Conservation (phyloP, 2,888 invertebrate genomes). For the Euphydryas editha region DNA sequence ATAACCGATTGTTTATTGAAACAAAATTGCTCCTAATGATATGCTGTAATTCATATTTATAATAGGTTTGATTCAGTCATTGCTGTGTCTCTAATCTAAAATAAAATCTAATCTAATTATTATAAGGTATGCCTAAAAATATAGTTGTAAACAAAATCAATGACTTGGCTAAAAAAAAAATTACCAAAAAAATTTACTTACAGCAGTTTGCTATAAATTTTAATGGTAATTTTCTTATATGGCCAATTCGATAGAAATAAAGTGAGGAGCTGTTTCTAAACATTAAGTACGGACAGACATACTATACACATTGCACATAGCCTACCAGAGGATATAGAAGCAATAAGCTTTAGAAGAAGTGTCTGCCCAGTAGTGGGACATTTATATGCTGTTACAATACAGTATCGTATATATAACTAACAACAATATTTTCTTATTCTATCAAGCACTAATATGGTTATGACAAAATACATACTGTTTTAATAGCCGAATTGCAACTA, state of each 20-base stretch:
- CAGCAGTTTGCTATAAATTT: not conserved
- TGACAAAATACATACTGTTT: no score
- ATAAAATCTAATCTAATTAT: constrained; percentile 65
- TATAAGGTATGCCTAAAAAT: constrained; percentile 62
- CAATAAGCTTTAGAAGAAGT: no score
- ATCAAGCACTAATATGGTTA: no score
- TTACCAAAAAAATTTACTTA: constrained; percentile 29
- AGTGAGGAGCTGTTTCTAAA: not conserved
- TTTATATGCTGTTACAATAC: no score
- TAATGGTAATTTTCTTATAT: not conserved
- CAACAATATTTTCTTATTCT: no score
- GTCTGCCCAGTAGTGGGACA: no score
- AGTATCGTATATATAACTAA: no score
- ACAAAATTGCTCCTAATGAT: constrained; percentile 59
- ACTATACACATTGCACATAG: not conserved
- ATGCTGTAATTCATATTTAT: constrained; percentile 51
- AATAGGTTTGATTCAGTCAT: constrained; percentile 52
- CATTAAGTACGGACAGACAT: not conserved
- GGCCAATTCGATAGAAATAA: not conserved
- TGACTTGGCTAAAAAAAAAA: constrained; percentile 47
- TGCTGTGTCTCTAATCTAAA: no score
- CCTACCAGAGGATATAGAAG: no score
- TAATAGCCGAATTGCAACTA: no score
- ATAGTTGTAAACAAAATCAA: constrained; percentile 47
- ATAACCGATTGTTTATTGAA: constrained; percentile 62